Conservation (phyloP, 2,113 vertebrate genomes). For the Rhinichthys klamathensis region DNA sequence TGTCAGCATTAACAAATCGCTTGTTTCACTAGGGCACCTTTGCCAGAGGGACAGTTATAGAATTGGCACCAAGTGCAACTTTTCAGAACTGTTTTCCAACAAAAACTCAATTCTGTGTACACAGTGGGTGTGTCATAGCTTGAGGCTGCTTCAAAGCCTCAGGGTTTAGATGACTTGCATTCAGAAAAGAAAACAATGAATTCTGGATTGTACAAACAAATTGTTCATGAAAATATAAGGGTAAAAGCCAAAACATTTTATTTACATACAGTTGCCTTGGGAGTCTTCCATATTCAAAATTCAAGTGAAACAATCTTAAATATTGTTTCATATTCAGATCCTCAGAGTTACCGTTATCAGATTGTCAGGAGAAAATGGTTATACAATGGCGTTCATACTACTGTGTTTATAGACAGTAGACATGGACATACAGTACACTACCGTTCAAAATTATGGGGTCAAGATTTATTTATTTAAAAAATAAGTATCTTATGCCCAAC, state of each 20-base stretch:
- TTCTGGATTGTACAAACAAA: background rate
- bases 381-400: background rate
- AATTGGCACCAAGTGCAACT: slow-evolving; percentile 10
- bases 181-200: background rate
- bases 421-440: background rate
- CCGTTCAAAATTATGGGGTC: background rate
- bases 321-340: background rate
- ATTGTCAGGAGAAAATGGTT: background rate
- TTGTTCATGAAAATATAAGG: background rate
- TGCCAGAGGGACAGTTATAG: background rate
- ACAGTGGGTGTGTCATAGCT: slow-evolving; percentile 11
- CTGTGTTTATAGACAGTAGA: background rate
- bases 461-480: background rate
- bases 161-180: background rate
- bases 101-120: slow-evolving; percentile 10
- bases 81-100: background rate
- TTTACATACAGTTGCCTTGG: background rate
- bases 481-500: background rate
- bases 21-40: background rate
- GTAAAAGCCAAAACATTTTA: background rate
- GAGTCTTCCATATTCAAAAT: background rate
- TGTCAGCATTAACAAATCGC: background rate
- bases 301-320: background rate
- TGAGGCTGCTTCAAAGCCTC: background rate
- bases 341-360: background rate